These are phyloP conservation scores for Ischnus inquisitorius DNA, from an alignment of 2,888 invertebrate genomes.

Conservation along the genomic window DNA sequence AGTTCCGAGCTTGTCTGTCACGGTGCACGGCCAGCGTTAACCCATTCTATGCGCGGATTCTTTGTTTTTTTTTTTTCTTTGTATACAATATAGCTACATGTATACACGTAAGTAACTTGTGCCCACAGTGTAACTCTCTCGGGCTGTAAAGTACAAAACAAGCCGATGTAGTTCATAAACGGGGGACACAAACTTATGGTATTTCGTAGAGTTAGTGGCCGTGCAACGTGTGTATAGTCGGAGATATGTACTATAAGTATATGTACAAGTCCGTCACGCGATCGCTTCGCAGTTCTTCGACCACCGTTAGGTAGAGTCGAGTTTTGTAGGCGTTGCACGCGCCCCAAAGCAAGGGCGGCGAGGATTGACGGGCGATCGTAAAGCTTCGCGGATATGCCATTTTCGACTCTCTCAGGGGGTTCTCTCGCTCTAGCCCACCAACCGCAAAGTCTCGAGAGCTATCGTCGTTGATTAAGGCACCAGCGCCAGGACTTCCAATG, in stretches of 20 bases:
- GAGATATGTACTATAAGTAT: neutral
- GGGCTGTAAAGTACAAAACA: slow-evolving; percentile 8
- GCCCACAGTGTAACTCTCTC: neutral
- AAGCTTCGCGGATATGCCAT: slow-evolving; percentile 42
- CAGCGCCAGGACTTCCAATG: slow-evolving; percentile 31
- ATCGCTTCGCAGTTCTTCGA: slow-evolving; percentile 32
- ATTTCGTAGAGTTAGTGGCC: slow-evolving; percentile 7
- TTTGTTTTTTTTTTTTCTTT: slow-evolving; percentile 3
- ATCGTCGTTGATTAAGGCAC: slow-evolving; percentile 47
- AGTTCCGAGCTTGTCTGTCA: slow-evolving; percentile 44
- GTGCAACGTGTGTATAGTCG: neutral
- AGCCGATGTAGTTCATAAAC: slow-evolving; percentile 45
- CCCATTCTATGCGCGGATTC: slow-evolving; percentile 21
- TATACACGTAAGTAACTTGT: neutral
- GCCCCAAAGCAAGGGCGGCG: slow-evolving; percentile 43
- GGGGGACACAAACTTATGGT: slow-evolving; percentile 45
- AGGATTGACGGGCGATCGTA: slow-evolving; percentile 52
- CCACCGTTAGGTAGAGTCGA: neutral
- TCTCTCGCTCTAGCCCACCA: neutral
- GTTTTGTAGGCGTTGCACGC: slow-evolving; percentile 30
- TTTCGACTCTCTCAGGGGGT: slow-evolving; percentile 3
- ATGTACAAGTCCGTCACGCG: slow-evolving; percentile 46
- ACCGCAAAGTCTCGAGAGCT: slow-evolving; percentile 6
- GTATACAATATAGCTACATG: neutral
- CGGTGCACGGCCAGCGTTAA: slow-evolving; percentile 53